Conservation (phyloP, 2,113 vertebrate genomes). For the Galbula dea region DNA sequence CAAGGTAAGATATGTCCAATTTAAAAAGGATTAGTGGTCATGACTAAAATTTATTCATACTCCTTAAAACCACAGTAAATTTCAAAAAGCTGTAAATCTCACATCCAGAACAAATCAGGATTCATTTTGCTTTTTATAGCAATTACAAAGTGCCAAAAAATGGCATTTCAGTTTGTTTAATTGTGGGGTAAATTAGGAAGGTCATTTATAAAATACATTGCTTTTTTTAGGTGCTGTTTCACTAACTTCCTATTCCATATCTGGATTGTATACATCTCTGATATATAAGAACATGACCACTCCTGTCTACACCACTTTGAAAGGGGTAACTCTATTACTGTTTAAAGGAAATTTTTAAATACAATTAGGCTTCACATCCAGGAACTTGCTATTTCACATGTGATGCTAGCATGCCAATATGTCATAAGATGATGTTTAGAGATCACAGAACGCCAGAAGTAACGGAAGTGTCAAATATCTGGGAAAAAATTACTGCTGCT, state of each 20-base stretch:
- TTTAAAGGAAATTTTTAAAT: not conserved
- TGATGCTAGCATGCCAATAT: not conserved
- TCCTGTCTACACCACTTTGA: slow-evolving; percentile 90
- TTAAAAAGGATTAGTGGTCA: not conserved
- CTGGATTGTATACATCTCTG: slow-evolving; percentile 89
- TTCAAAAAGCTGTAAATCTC: not conserved
- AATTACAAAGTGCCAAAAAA: not conserved
- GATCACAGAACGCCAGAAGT: slow-evolving; percentile 18
- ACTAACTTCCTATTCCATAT: slow-evolving; percentile 79
- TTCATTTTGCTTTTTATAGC: not conserved
- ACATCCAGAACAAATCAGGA: not conserved
- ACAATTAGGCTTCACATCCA: not conserved
- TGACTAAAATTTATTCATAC: not conserved
- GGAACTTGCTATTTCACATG: slow-evolving; percentile 15
- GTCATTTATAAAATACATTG: not conserved
- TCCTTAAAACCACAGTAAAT: not conserved
- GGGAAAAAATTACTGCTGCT: not conserved
- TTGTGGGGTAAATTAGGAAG: not conserved
- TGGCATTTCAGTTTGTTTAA: not conserved
- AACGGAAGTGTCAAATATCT: slow-evolving; percentile 25
- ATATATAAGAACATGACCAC: slow-evolving; percentile 91
- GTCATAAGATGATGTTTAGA: not conserved
- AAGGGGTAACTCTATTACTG: slow-evolving; percentile 82
- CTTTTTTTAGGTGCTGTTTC: slow-evolving; percentile 77
- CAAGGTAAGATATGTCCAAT: not conserved